Conservation (phyloP, 2,888 invertebrate species). For the Euclidia mi region DNA sequence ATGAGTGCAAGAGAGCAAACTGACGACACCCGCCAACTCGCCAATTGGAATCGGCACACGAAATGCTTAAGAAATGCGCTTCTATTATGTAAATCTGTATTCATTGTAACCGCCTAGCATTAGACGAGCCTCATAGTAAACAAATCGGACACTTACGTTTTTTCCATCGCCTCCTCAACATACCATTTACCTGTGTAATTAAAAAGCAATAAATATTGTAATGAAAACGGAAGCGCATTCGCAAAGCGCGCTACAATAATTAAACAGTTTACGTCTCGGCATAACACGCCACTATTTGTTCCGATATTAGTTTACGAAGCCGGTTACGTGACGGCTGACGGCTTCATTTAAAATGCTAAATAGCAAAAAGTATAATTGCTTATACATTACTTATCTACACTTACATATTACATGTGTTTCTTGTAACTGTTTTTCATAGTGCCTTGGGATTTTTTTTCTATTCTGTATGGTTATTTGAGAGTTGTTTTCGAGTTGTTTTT, state of each 20-base stretch:
- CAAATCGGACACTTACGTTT: too few relatives aligned
- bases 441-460: neutral
- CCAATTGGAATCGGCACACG: too few relatives aligned
- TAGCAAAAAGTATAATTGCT: constrained; percentile 33
- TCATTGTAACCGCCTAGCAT: too few relatives aligned
- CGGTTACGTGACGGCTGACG: constrained; percentile 42
- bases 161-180: too few relatives aligned
- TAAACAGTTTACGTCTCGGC: neutral
- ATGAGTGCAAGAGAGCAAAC: too few relatives aligned
- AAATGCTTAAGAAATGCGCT: too few relatives aligned
- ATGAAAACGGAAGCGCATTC: constrained; percentile 7
- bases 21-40: too few relatives aligned
- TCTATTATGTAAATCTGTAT: too few relatives aligned
- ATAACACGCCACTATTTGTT: constrained; percentile 5
- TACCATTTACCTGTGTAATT: too few relatives aligned
- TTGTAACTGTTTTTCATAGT: too few relatives aligned
- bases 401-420: constrained; percentile 3
- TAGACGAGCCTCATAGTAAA: too few relatives aligned
- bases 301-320: constrained; percentile 5
- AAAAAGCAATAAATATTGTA: constrained; percentile 4
- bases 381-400: constrained; percentile 20
- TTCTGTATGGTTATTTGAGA: neutral
- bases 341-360: constrained; percentile 39
- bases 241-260: constrained; percentile 1
- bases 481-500: too few relatives aligned